Evolutionary conservation across 2,888 invertebrate genomes (phyloP).

Genomic region (Cataglyphis altisquamis): DNA sequence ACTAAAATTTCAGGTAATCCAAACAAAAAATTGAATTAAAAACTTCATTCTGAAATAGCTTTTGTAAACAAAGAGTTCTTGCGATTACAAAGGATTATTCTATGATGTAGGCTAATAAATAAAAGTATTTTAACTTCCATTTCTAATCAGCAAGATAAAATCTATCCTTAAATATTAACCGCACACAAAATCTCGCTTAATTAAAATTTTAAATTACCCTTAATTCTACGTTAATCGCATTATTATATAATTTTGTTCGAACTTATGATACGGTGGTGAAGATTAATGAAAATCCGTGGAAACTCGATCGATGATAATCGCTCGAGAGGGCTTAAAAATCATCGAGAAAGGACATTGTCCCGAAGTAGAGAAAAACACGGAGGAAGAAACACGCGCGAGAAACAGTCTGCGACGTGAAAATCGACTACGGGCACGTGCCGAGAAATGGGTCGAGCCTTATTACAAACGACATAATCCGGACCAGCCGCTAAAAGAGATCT

Average conservation of each 20-base stretch:
- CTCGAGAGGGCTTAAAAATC: constrained; percentile 6
- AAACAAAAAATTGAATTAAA: constrained; percentile 9
- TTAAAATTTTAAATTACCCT: constrained; percentile 11
- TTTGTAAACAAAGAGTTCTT: background rate
- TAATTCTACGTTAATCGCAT: background rate
- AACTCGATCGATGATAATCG: constrained; percentile 15
- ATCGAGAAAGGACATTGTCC: constrained; percentile 2
- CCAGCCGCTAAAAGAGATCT: constrained; percentile 11
- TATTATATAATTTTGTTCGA: background rate
- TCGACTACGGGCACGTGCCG: constrained; percentile 48
- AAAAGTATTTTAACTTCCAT: constrained; percentile 11
- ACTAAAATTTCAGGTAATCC: constrained; percentile 15
- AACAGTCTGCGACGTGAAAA: constrained; percentile 3
- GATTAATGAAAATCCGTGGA: constrained; percentile 20
- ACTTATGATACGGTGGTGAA: background rate
- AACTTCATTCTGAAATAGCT: constrained; percentile 22
- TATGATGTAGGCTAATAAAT: background rate
- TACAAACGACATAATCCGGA: constrained; percentile 54
- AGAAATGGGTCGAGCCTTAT: constrained; percentile 66
- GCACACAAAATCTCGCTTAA: background rate
- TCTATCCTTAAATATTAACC: constrained; percentile 10
- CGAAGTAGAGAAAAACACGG: background rate
- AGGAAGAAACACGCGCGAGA: too few relatives aligned
- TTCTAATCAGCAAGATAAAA: constrained; percentile 28
- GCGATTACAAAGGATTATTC: background rate